These are phyloP conservation scores for Adela reaumurella DNA, from an alignment of 2,888 invertebrate genomes.

Conservation along the genomic window DNA sequence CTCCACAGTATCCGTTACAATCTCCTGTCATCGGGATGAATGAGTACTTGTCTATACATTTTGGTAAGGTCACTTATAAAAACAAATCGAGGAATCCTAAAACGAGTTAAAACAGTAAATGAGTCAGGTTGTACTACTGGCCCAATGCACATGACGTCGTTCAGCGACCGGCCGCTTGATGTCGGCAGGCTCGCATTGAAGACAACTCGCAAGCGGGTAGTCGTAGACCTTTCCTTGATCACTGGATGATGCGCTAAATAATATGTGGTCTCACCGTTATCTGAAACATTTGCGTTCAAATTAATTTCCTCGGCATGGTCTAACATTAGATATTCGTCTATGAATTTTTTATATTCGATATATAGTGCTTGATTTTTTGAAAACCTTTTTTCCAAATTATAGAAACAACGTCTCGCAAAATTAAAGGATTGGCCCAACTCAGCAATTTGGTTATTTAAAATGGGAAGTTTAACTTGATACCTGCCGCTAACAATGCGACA, in stretches of 20 bases:
- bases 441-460: neutral
- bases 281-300: neutral
- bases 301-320: conserved; percentile 10
- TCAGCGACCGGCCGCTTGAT: conserved; percentile 3
- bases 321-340: conserved; percentile 10
- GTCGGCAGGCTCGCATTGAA: conserved; percentile 6
- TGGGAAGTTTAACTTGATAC: neutral
- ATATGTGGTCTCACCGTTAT: conserved; percentile 3
- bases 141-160: conserved; percentile 4
- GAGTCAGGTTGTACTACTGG: conserved; percentile 6
- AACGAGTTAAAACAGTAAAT: conserved; percentile 1
- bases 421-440: conserved; percentile 6
- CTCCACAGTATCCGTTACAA: conserved; percentile 4
- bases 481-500: neutral
- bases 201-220: conserved; percentile 6
- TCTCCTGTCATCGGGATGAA: conserved; percentile 1
- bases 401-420: conserved; percentile 4
- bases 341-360: conserved; percentile 8
- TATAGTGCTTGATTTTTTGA: conserved; percentile 1
- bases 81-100: conserved; percentile 1
- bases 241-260: conserved; percentile 7
- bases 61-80: conserved; percentile 2
- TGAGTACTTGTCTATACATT: conserved; percentile 4
- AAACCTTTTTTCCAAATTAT: conserved; percentile 4
- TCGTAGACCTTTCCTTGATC: conserved; percentile 3